Evolutionary conservation across 2,888 invertebrate species (phyloP), one percentile per base, ranked within the genome.

Genomic region (Amblyjoppa fuscipennis): DNA sequence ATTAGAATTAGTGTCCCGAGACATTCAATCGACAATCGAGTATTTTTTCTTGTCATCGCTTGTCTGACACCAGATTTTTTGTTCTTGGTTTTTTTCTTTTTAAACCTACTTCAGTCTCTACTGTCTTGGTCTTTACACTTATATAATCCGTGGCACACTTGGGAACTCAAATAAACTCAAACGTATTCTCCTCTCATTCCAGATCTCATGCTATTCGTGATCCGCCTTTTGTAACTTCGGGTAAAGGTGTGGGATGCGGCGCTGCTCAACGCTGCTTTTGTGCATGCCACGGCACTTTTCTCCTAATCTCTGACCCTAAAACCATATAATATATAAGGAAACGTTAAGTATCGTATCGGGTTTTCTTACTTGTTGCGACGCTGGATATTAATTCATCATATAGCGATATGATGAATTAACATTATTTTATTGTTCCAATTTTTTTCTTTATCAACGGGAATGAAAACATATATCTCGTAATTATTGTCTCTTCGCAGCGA

Each of bases 201-300:
- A 28, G 76, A 83, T 87, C 71, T 91, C 87, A 87, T 87, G 84
- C 91, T 93, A 85, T 90, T 93, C 80, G 89, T 88, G 80, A 93
- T 90, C 84, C 92, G 92, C 89, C 94, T 92, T 86, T 92, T 93
- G 91, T 94, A 94, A 89, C 93, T 94, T 80, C 93, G 93, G 64
- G 93, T 93, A 83, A 94, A 91, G 89, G 93, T 94, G 90, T 93
- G 93, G 87, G 92, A 93, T 78, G 94, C 93, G 83, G 92, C 93
- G 87, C 92, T 92, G 88, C 91, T 92, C 85, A 93, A 88, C 87
- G 94, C 92, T 89, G 92, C 90, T 90, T 93, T 93, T 70, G 93
- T 93, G 91, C 93, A 94, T 93, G 93, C 94, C 94, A 94, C 94
- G 94, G 94, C 87, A 92, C 93, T 92, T 92, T 91, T 92, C 90